phyloP scores from a whole-genome alignment of 2,888 invertebrate species.

The Cantharis rustica region DNA sequence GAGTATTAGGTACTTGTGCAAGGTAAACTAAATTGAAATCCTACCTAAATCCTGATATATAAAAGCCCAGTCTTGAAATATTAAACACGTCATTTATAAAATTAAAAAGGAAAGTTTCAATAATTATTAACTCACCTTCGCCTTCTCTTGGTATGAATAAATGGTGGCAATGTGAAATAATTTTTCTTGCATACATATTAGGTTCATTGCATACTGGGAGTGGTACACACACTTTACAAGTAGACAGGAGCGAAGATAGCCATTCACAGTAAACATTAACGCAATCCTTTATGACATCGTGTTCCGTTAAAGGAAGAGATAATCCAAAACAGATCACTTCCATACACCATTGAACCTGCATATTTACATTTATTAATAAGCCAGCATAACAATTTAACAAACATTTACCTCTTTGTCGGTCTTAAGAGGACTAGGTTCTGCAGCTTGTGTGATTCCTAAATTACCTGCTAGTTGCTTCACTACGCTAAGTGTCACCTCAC shows the following conservation, averaged over 20 bases:
- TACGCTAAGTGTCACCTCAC: slow-evolving; percentile 80
- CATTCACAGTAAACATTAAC: slow-evolving; percentile 97
- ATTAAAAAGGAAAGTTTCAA: neutral
- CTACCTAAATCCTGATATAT: slow-evolving; percentile 87
- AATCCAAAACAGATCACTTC: slow-evolving; percentile 91
- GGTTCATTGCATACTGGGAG: slow-evolving; percentile 87
- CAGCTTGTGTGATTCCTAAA: slow-evolving; percentile 75
- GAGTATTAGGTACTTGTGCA: neutral
- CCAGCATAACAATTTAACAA: neutral
- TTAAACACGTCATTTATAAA: slow-evolving; percentile 42
- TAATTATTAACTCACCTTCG: slow-evolving; percentile 70
- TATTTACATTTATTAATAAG: neutral
- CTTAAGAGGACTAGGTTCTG: slow-evolving; percentile 81
- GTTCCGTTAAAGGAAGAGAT: slow-evolving; percentile 86
- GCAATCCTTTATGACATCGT: slow-evolving; percentile 93
- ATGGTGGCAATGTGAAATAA: slow-evolving; percentile 91
- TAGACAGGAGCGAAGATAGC: slow-evolving; percentile 85
- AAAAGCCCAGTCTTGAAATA: slow-evolving; percentile 85
- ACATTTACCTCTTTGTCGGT: slow-evolving; percentile 79
- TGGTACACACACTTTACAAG: slow-evolving; percentile 86
- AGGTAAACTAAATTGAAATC: neutral
- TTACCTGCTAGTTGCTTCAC: slow-evolving; percentile 77
- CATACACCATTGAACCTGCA: slow-evolving; percentile 84
- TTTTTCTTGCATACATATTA: slow-evolving; percentile 86
- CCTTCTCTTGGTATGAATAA: slow-evolving; percentile 91